These are phyloP conservation scores for Spilogale gracilis DNA, from an alignment of 2,113 vertebrate genomes.

Conservation along the genomic window DNA sequence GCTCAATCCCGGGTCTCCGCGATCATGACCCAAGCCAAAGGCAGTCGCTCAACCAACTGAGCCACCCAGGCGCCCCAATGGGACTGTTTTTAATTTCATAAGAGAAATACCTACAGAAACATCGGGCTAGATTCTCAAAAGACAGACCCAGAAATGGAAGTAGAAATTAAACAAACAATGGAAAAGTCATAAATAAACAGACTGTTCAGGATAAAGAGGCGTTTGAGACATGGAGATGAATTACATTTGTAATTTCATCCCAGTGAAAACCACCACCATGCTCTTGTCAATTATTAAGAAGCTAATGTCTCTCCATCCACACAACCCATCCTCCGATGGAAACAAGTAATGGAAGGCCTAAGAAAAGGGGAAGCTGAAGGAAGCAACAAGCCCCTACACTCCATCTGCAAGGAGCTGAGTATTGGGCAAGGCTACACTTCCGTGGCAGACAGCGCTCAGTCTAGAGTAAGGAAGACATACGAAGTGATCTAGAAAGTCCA, in stretches of 20 bases:
- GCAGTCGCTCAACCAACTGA: too few relatives aligned
- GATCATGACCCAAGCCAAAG: too few relatives aligned
- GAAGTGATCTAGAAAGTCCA: not conserved
- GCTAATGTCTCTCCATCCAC: not conserved
- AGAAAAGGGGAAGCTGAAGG: not conserved
- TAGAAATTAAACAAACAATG: conserved; percentile 37
- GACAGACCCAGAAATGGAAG: not conserved
- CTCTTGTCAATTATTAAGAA: conserved; percentile 21
- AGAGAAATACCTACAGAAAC: conserved; percentile 1
- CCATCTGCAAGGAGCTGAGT: not conserved
- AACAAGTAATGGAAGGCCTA: not conserved
- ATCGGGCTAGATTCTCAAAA: conserved; percentile 17
- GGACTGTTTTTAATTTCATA: conserved; percentile 19
- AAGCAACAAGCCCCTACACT: not conserved
- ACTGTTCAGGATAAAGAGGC: not conserved
- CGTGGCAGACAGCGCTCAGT: not conserved
- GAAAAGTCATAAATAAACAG: not conserved
- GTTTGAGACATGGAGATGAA: not conserved
- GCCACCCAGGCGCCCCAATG: not conserved
- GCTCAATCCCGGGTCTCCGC: too few relatives aligned
- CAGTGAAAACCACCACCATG: not conserved
- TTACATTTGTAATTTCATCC: conserved; percentile 21
- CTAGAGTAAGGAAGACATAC: not conserved
- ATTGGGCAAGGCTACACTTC: not conserved
- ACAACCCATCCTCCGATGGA: not conserved